phyloP scores from a whole-genome alignment of 2,113 vertebrate species.

The Ptilorrhoa leucosticta region DNA sequence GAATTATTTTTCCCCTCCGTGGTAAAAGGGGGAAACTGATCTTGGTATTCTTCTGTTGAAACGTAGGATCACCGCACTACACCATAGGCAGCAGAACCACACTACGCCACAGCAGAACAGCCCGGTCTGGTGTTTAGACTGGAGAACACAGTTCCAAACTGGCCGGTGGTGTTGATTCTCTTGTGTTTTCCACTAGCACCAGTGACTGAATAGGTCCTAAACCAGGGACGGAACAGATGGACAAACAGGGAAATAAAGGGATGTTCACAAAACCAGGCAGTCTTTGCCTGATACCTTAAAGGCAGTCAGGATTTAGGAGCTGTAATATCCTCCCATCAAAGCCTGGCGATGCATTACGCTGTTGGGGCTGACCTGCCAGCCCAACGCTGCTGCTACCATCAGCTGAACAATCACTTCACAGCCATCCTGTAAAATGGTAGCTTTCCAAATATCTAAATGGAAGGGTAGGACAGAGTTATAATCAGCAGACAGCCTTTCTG shows the following conservation, averaged over 20 bases:
- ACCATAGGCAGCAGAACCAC: background rate
- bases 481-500: background rate
- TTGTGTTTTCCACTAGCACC: background rate
- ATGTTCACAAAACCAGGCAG: background rate
- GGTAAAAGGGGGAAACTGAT: background rate
- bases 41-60: background rate
- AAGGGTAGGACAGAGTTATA: background rate
- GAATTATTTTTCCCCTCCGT: accelerated
- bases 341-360: no score
- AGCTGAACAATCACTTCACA: background rate
- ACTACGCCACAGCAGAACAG: accelerated
- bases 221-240: background rate
- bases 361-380: background rate
- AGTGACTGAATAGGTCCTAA: background rate
- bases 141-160: background rate
- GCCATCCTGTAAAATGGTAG: background rate
- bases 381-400: background rate
- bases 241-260: background rate
- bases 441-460: background rate
- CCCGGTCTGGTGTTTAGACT: background rate
- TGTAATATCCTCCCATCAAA: background rate
- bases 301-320: background rate
- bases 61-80: accelerated
- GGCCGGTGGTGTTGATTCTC: background rate
- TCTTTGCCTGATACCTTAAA: background rate